Base-by-base conservation (phyloP, 1,140 invertebrate species). In the Trachymyrmex septentrionalis region DNA sequence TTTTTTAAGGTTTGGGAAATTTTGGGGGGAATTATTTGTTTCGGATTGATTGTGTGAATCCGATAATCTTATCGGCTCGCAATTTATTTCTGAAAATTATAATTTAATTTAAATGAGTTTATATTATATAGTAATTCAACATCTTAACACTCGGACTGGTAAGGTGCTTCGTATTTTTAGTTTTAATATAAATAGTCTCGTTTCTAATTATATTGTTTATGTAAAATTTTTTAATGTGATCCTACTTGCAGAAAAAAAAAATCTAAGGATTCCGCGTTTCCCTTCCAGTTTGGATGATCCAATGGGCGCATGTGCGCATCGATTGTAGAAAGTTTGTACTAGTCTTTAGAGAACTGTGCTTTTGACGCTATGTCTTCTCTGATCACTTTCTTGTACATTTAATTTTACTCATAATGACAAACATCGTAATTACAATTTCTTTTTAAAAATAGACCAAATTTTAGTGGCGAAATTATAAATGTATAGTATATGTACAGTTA, bases 301-400 rank as follows among this genome's bases (percentile, higher is more conserved):
- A 44, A 44, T n/a, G 10, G 14, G 76, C 76, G 61, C 59, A 78
- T 78, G 76, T 67, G 59, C 76, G 44, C 19, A 30, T 50, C 7
- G 24, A 55, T 19, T 24, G 14, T 19, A 30, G 10, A 9, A n/a
- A 30, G 50, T 48, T 82, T n/a, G 14, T 24, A 21, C n/a, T 63
- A 3, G 30, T 61, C 76, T 84, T 63, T 21, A 30, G 14, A 57
- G 55, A 84, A 14, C 14, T 21, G 38, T 66, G 38, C 44, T 48
- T 84, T 53, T 53, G 9, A 80, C 48, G 19, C 0, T 59, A 34
- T 27, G 3, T 3, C 2, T 75, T 75, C 14, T 10, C 19, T 16
- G 55, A 73, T 75, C 59, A 82, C 19, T 57, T 72, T 1, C 30
- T 38, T 21, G 10, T 21, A 57, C 10, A 59, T 12, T 38, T 16